These are phyloP conservation scores for Myotis lucifugus DNA, from an alignment of 2,113 vertebrate genomes.

Conservation along the genomic window DNA sequence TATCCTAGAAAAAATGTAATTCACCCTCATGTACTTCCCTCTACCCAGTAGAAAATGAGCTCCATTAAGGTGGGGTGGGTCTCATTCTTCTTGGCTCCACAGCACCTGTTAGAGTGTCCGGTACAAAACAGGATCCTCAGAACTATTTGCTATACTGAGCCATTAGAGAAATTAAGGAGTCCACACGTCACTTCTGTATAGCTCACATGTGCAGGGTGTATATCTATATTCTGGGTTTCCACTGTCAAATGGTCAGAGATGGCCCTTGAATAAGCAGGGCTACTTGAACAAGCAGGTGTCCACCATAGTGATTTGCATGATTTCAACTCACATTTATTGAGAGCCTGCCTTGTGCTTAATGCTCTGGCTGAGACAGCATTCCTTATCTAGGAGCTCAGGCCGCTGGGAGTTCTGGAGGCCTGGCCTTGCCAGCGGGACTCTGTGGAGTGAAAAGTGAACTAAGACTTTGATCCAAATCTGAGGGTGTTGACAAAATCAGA, in stretches of 20 bases:
- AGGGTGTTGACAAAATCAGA: not conserved
- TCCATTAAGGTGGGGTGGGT: not conserved
- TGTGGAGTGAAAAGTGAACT: not conserved
- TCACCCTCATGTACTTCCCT: too few relatives aligned
- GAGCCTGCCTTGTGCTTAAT: not conserved
- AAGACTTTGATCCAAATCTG: not conserved
- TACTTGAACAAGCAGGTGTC: not conserved
- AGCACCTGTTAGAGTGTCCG: not conserved
- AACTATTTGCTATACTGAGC: not conserved
- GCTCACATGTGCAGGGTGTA: not conserved
- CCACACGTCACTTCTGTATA: not conserved
- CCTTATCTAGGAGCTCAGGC: not conserved
- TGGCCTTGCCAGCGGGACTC: not conserved
- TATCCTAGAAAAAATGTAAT: accelerated
- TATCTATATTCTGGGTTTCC: not conserved
- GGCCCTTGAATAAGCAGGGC: not conserved
- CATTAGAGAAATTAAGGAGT: not conserved
- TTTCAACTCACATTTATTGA: not conserved
- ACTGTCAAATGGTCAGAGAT: not conserved
- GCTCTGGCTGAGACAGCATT: not conserved
- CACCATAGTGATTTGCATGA: not conserved
- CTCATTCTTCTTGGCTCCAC: too few relatives aligned
- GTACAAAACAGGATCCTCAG: not conserved
- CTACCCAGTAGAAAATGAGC: not conserved
- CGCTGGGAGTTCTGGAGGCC: not conserved